Conservation (phyloP, 2,797 vertebrate species). For the Pipistrellus nathusii region DNA sequence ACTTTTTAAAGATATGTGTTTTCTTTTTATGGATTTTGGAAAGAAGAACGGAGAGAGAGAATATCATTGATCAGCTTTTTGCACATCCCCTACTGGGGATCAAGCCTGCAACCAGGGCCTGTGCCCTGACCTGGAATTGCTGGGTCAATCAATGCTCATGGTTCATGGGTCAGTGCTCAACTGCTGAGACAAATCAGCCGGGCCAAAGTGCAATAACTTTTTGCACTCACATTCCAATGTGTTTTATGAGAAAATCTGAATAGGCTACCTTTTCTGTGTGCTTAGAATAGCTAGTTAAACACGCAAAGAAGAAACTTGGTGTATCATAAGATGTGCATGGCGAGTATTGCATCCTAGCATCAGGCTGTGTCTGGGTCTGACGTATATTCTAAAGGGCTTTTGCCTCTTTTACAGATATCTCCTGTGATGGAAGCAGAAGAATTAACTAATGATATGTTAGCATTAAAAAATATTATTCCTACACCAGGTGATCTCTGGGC, state of each 20-base stretch:
- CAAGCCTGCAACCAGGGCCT: too few relatives aligned
- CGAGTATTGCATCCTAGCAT: neutral
- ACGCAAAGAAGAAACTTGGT: neutral
- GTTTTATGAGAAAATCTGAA: neutral
- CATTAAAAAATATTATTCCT: slow-evolving; percentile 90
- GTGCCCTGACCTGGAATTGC: too few relatives aligned
- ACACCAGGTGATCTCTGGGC: slow-evolving; percentile 91
- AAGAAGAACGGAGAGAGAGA: too few relatives aligned
- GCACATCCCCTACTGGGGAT: too few relatives aligned
- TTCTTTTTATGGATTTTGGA: too few relatives aligned
- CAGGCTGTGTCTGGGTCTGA: neutral
- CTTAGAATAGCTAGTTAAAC: neutral
- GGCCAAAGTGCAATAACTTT: neutral
- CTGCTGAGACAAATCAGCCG: too few relatives aligned
- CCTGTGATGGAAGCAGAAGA: slow-evolving; percentile 93
- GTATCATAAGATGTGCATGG: neutral
- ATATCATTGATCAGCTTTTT: neutral
- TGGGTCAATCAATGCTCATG: too few relatives aligned
- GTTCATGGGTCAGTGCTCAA: too few relatives aligned
- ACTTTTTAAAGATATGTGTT: neutral
- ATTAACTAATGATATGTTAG: slow-evolving; percentile 91
- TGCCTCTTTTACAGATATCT: slow-evolving; percentile 89
- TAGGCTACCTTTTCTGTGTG: neutral
- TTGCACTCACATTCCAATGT: neutral
- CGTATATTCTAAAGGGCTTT: neutral